Evolutionary conservation across 2,113 vertebrate genomes (phyloP).

Genomic region (Poeciliopsis prolifica): DNA sequence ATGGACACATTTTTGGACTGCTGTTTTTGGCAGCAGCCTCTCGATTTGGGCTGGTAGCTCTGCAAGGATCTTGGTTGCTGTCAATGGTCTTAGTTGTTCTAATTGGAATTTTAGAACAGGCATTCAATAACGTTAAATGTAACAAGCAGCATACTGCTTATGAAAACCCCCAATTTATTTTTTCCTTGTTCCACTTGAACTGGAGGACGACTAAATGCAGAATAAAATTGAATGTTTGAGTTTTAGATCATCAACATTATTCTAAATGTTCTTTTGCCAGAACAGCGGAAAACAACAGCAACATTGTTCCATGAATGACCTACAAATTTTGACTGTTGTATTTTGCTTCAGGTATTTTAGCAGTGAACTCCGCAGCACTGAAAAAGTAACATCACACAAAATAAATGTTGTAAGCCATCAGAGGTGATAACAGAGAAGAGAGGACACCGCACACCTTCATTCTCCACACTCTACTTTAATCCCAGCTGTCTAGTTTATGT

Average conservation of each 20-base stretch:
- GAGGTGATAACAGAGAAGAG: constrained; percentile 17
- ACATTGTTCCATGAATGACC: not conserved
- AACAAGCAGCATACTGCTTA: constrained; percentile 24
- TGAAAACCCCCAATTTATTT: too few relatives aligned
- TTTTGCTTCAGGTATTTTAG: not conserved
- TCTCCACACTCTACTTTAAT: constrained; percentile 67
- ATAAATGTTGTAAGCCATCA: not conserved
- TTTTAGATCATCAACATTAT: not conserved
- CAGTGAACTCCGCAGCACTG: not conserved
- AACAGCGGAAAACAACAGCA: not conserved
- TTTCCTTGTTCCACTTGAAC: too few relatives aligned
- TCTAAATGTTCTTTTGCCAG: not conserved
- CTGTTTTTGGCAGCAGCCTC: constrained; percentile 25
- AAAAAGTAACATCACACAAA: not conserved
- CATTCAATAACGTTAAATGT: constrained; percentile 32
- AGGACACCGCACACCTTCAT: constrained; percentile 41
- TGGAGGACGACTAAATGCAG: too few relatives aligned
- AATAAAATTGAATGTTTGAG: too few relatives aligned
- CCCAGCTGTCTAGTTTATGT: constrained; percentile 60
- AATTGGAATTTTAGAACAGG: constrained; percentile 42
- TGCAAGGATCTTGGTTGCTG: constrained; percentile 47
- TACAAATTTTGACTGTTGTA: not conserved
- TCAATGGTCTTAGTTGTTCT: constrained; percentile 36
- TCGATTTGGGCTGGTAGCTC: constrained; percentile 47
- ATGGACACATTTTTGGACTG: constrained; percentile 26